Percentiles rank a stretch among this genome's conserved stretches.
Conservation (phyloP, 2,113 vertebrate species). For the Leucoraja erinaceus region DNA sequence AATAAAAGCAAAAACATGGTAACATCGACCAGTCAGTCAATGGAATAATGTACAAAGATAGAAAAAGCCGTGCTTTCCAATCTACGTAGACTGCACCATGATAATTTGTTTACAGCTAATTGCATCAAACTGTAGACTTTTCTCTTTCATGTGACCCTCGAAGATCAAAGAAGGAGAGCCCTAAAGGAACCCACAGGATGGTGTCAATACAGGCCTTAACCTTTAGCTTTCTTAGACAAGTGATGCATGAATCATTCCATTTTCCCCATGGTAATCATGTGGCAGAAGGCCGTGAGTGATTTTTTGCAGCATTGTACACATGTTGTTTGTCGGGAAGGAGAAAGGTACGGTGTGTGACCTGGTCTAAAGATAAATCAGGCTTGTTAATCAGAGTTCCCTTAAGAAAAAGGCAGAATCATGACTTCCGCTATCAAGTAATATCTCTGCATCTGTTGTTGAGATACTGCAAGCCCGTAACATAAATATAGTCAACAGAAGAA, state of each 20-base stretch:
- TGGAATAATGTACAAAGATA: background rate
- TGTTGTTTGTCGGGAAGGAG: background rate
- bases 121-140: background rate
- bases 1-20: background rate
- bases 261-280: background rate
- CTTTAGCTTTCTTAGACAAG: background rate
- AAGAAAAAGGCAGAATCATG: background rate
- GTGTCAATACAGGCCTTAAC: background rate
- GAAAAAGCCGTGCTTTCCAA: background rate
- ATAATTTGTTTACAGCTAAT: background rate
- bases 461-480: slow-evolving; percentile 2
- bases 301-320: background rate
- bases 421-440: background rate
- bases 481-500: background rate
- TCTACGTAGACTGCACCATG: background rate
- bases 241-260: background rate
- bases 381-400: slow-evolving; percentile 4
- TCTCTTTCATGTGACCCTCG: background rate
- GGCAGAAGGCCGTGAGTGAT: background rate
- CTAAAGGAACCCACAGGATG: background rate
- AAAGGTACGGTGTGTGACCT: background rate
- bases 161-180: slow-evolving; percentile 17
- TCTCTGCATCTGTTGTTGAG: slow-evolving; percentile 6
- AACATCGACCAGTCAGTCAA: background rate
- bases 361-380: background rate